A percentile compares a stretch with the other conserved stretches of the same genome.
Conservation (phyloP, 2,888 invertebrate species). For the Myopa testacea region DNA sequence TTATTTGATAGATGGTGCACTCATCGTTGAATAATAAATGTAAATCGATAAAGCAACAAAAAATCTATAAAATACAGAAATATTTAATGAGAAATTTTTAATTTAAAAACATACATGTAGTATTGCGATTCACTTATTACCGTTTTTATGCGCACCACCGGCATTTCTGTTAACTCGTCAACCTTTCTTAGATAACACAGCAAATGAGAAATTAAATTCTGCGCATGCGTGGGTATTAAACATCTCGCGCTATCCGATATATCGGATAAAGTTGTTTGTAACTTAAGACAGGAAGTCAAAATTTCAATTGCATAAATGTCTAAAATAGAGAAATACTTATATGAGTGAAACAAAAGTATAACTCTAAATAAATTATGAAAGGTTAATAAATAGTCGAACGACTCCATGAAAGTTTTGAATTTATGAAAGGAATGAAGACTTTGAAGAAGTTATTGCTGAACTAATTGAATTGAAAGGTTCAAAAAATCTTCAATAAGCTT, state of each 20-base stretch:
- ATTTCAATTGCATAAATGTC: constrained; percentile 48
- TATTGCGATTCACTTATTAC: constrained; percentile 28
- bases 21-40: constrained; percentile 15
- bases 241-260: not conserved
- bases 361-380: not conserved
- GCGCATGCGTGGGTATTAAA: not conserved
- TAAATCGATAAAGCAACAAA: constrained; percentile 40
- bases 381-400: not conserved
- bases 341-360: not conserved
- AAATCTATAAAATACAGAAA: constrained; percentile 40
- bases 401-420: not conserved
- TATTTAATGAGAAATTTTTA: not conserved
- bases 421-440: not conserved
- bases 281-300: constrained; percentile 33
- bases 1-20: not conserved
- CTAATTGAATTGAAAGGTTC: not conserved
- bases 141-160: constrained; percentile 43
- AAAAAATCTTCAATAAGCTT: constrained; percentile 23
- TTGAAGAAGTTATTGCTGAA: too few relatives aligned
- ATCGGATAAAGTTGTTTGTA: constrained; percentile 18
- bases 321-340: not conserved
- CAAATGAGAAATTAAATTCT: constrained; percentile 38
- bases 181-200: constrained; percentile 28
- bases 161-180: constrained; percentile 31
- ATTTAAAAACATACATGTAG: not conserved